Conservation (phyloP, 2,113 vertebrate species). For the Oncorhynchus gorbuscha region DNA sequence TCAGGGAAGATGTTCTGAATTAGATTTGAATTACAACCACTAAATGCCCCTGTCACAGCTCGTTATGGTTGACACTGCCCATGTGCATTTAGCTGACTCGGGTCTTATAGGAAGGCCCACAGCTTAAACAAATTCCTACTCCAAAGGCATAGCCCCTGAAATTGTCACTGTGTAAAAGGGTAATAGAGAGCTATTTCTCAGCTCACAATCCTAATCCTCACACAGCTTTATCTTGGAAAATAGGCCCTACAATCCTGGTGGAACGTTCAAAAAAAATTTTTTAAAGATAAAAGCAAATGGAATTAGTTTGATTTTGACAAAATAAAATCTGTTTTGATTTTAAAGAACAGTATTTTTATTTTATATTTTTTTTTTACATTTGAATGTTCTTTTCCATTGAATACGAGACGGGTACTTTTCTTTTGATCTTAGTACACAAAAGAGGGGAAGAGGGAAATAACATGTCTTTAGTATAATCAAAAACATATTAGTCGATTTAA, state of each 20-base stretch:
- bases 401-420: not conserved
- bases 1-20: constrained; percentile 99
- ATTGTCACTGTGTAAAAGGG: constrained; percentile 83
- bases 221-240: constrained; percentile 51
- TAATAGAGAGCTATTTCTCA: constrained; percentile 64
- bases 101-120: constrained; percentile 79
- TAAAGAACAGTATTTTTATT: not conserved
- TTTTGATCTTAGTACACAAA: not conserved
- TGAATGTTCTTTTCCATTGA: not conserved
- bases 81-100: constrained; percentile 81
- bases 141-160: constrained; percentile 82
- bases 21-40: constrained; percentile 99
- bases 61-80: constrained; percentile 95
- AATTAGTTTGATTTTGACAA: not conserved
- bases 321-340: constrained; percentile 4
- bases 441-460: not conserved
- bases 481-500: not conserved
- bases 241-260: constrained; percentile 70
- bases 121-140: constrained; percentile 93
- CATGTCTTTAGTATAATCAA: not conserved
- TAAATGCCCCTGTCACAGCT: constrained; percentile 99
- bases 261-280: constrained; percentile 66
- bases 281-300: constrained; percentile 32
- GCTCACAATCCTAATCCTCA: constrained; percentile 65
- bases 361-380: not conserved